These are phyloP conservation scores for Pasiphila rectangulata DNA, from an alignment of 2,888 invertebrate species.

Conservation along the genomic window DNA sequence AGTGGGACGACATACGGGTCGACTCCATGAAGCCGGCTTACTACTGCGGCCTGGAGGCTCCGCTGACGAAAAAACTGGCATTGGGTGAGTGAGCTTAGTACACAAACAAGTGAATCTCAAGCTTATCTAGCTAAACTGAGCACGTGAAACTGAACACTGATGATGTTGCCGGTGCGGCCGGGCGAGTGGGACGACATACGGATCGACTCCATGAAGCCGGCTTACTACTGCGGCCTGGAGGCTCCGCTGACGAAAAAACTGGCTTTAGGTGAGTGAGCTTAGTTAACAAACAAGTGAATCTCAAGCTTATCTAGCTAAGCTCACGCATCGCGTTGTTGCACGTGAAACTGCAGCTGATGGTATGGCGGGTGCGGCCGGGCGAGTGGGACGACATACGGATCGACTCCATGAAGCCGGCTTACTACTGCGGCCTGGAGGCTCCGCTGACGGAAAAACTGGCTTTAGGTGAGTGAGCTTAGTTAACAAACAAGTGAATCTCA, in stretches of 20 bases:
- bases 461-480: too few relatives aligned
- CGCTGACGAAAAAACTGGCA: conserved; percentile 27
- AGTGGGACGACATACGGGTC: conserved; percentile 52
- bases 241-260: conserved; percentile 24
- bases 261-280: conserved; percentile 50
- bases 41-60: conserved; percentile 45
- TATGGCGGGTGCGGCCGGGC: too few relatives aligned
- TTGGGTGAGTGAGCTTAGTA: conserved; percentile 53
- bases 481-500: too few relatives aligned
- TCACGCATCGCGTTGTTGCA: too few relatives aligned
- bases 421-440: too few relatives aligned
- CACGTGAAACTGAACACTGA: conserved; percentile 54
- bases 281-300: too few relatives aligned
- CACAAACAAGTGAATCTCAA: conserved; percentile 51
- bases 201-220: conserved; percentile 55
- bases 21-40: conserved; percentile 55
- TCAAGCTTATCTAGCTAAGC: too few relatives aligned
- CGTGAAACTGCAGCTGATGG: too few relatives aligned
- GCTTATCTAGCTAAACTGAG: conserved; percentile 53
- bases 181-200: conserved; percentile 54
- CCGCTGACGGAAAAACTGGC: too few relatives aligned
- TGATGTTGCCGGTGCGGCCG: conserved; percentile 48
- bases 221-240: conserved; percentile 49
- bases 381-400: too few relatives aligned
- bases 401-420: too few relatives aligned